Conservation (phyloP, 2,888 invertebrate species). For the Leucophora obtusa region DNA sequence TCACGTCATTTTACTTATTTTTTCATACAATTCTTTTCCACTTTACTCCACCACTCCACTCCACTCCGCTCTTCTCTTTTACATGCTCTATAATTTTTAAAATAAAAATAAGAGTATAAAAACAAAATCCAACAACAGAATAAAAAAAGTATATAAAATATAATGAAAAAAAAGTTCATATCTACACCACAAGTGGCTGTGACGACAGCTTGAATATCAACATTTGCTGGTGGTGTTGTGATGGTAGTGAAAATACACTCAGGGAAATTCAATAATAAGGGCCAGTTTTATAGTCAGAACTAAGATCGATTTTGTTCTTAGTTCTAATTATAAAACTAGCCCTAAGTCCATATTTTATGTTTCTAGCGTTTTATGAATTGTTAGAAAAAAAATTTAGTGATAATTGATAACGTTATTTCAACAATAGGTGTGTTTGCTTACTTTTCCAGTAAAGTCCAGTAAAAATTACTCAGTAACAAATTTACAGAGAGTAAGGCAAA, state of each 20-base stretch:
- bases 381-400: too few relatives aligned
- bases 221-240: constrained; percentile 46
- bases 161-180: constrained; percentile 34
- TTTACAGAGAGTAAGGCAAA: too few relatives aligned
- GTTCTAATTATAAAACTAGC: too few relatives aligned
- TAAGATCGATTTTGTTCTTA: too few relatives aligned
- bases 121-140: constrained; percentile 32
- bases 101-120: constrained; percentile 14
- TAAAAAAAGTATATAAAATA: constrained; percentile 1
- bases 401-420: too few relatives aligned
- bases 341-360: too few relatives aligned
- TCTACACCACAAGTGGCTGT: constrained; percentile 61
- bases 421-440: too few relatives aligned
- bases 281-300: too few relatives aligned
- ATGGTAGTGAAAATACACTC: constrained; percentile 27
- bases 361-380: too few relatives aligned
- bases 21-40: constrained; percentile 6
- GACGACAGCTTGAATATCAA: constrained; percentile 60
- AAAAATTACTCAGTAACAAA: too few relatives aligned
- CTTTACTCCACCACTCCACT: constrained; percentile 14
- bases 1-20: constrained; percentile 58
- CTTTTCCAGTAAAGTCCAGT: too few relatives aligned
- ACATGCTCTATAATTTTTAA: constrained; percentile 1
- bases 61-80: not conserved
- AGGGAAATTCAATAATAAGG: not conserved